Evolutionary conservation across 2,113 vertebrate genomes (phyloP).

Genomic region (Onychorhynchus coronatus): DNA sequence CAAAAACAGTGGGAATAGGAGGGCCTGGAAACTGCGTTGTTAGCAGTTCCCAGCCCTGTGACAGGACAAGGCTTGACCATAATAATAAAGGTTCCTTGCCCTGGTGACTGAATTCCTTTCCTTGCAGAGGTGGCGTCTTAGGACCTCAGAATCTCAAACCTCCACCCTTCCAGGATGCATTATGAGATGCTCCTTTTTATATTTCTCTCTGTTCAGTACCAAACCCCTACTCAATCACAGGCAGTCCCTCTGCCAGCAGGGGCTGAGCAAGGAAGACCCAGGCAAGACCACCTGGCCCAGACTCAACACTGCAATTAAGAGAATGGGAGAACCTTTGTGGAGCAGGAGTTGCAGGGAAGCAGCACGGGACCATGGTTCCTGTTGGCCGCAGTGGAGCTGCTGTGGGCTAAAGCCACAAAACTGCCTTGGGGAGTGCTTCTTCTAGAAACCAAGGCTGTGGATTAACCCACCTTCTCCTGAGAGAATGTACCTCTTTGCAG

Average conservation of each 20-base stretch:
- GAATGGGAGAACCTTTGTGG: accelerated
- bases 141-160: neutral
- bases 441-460: neutral
- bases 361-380: accelerated
- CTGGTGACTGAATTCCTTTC: accelerated
- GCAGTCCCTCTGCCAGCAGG: neutral
- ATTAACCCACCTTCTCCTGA: neutral
- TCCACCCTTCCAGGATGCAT: neutral
- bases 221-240: neutral
- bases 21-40: neutral
- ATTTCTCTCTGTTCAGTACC: neutral
- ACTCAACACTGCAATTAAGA: accelerated
- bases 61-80: neutral
- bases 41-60: neutral
- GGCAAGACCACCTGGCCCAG: accelerated
- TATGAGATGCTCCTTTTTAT: neutral
- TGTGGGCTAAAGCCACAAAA: neutral
- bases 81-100: neutral
- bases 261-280: neutral
- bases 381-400: accelerated
- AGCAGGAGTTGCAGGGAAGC: neutral
- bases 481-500: accelerated
- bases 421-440: neutral
- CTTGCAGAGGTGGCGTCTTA: neutral
- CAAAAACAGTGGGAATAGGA: neutral